Evolutionary conservation across 2,113 vertebrate species (phyloP).

Genomic region (Dolichotis patagonum): DNA sequence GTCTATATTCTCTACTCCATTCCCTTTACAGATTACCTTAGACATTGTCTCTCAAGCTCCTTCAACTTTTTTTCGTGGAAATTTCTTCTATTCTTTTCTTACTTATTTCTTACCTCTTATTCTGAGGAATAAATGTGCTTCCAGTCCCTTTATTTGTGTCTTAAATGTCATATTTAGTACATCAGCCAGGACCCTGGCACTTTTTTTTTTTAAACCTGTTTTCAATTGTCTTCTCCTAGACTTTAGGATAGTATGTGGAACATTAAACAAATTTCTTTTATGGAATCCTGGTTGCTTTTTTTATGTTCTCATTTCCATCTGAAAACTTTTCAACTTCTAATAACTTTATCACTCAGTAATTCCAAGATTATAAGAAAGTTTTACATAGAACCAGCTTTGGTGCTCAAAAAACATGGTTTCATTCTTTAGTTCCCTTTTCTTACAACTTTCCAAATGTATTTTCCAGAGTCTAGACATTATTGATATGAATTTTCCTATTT

Average conservation of each 20-base stretch:
- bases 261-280: neutral
- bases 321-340: neutral
- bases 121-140: neutral
- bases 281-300: neutral
- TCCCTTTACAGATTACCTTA: neutral
- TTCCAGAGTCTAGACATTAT: neutral
- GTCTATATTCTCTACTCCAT: accelerated
- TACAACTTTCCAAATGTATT: neutral
- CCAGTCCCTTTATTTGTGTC: neutral
- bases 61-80: neutral
- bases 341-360: neutral
- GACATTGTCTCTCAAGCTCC: neutral
- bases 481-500: neutral
- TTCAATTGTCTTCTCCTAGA: neutral
- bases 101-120: neutral
- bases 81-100: neutral
- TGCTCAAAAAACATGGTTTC: neutral
- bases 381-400: neutral
- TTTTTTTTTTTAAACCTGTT: neutral
- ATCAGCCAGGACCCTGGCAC: neutral
- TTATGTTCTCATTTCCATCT: neutral
- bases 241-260: neutral
- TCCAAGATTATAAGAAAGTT: neutral
- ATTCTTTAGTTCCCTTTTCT: neutral
- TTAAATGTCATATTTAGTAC: neutral